Evolutionary conservation across 2,797 vertebrate species (phyloP), one percentile per base, ranked within the genome.

Genomic region (Lagocephalus sceleratus): DNA sequence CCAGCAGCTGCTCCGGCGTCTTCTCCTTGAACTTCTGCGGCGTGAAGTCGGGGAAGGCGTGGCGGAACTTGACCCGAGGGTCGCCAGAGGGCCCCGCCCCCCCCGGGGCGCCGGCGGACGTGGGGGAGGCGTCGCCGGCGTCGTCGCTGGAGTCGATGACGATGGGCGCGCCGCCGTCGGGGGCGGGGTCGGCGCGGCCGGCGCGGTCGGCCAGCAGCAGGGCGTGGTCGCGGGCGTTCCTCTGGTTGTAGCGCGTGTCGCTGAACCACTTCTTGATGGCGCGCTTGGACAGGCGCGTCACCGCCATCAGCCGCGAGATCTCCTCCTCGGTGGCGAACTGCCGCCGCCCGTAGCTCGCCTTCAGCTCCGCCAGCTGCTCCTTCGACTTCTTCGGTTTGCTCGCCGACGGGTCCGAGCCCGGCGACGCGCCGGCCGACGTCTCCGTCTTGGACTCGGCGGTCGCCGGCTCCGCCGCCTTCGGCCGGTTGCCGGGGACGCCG

Each of bases 251-350:
- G 54, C 97, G 91, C 0, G 96, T 99, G 78, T 99, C 97, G 0
- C 97, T 99, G 83, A 99, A 99, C 97, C 97, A 99, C 71, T 99
- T 99, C 81, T 99, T 99, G 76, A 99, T 98, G 54, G 98, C 97
- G 4, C 95, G 94, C 79, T 98, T 98, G 8, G 95, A 98, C 59
- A 99, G 89, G n/a, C 92, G 93, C 0, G 97, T 99, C 71, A 92
- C 90, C 87, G 94, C 93, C 93, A 99, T 99, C 55, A 99, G 92
- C 5, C 97, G 86, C 3, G 92, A 87, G 0, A 99, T 97, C 88
- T 99, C 97, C 0, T 89, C 91, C 76, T 98, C 95, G 0, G 91
- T 92, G 71, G 97, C 96, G 60, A 98, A 96, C 71, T 96, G 95
- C 65, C 93, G 89, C 77, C 94, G 89, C 65, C 95, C 78, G 75